Evolutionary conservation across 2,888 invertebrate species (phyloP), one percentile per base, ranked within the genome.

Genomic region (Hirtodrosophila duncani): DNA sequence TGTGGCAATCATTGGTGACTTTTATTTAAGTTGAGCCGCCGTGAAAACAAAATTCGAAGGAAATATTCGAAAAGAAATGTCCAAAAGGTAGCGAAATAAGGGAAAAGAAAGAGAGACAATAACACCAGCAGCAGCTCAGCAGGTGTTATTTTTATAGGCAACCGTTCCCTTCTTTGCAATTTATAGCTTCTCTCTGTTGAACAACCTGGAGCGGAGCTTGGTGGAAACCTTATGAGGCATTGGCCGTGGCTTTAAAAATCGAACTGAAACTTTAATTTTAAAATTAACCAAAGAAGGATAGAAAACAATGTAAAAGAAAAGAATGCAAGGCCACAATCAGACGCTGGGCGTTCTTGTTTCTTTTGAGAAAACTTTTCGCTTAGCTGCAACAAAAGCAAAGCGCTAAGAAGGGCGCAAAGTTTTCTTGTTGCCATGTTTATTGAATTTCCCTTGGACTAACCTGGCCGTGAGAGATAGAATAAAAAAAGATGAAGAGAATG

Each of bases 1-100:
- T 56, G 64, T 64, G 56, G 70, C 81, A 69, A 81, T 75, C 79
- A 78, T 78, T 63, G 67, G 69, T 67, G 79, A 78, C 79, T 78
- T 81, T 75, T 67, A 75, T 81, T 66, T 62, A 70, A 75, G 59
- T 57, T 44, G 41, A 52, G 46, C 13, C 44, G 53, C n/a, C 9
- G 4, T 36, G 7, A 20, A 23, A 38, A 14, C 29, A 14, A 18
- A 29, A 48, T 27, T 46, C 20, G 8, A 33, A 42, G 16, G 21
- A 29, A 31, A 38, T 49, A 42, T 30, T 16, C 13, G 9, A 11
- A 10, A 37, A 41, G 43, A 39, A 33, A 24, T 6, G 3, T 7
- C 41, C 29, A 51, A 41, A 45, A 30, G 21, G 20, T 43, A 41
- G 50, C 50, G 57, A 68, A 36, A 24, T 37, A 31, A 23, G 29